Evolutionary conservation across 1,140 invertebrate genomes (phyloP).

Genomic region (Acromyrmex heyeri): DNA sequence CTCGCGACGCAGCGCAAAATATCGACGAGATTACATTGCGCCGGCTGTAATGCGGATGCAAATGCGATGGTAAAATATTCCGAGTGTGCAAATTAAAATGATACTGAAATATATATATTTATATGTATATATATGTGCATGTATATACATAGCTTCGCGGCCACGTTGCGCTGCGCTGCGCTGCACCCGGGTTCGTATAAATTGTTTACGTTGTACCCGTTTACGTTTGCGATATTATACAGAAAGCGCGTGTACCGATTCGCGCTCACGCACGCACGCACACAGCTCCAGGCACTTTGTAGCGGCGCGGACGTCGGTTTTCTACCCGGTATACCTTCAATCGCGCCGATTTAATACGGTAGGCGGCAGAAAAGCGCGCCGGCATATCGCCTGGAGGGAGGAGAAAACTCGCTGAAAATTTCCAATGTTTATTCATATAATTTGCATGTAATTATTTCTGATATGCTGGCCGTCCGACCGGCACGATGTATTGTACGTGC

Average conservation of each 20-base stretch:
- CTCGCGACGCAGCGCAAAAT: slow-evolving; percentile 82
- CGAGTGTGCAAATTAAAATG: slow-evolving; percentile 85
- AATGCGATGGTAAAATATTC: slow-evolving; percentile 86
- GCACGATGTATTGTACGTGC: slow-evolving; percentile 24
- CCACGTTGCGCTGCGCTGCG: slow-evolving; percentile 64
- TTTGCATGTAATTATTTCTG: slow-evolving; percentile 84
- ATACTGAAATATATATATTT: slow-evolving; percentile 83
- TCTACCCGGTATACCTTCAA: slow-evolving; percentile 73
- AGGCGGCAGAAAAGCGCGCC: slow-evolving; percentile 46
- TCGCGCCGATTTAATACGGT: slow-evolving; percentile 65
- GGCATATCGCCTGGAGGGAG: slow-evolving; percentile 62
- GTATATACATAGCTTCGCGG: slow-evolving; percentile 29
- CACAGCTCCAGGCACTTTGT: slow-evolving; percentile 58
- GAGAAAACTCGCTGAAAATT: slow-evolving; percentile 82
- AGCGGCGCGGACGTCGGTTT: slow-evolving; percentile 29
- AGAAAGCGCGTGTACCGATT: slow-evolving; percentile 65
- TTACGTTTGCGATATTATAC: slow-evolving; percentile 79
- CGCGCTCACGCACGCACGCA: slow-evolving; percentile 51
- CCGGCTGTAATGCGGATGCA: slow-evolving; percentile 84
- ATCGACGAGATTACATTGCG: slow-evolving; percentile 86
- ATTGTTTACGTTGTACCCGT: slow-evolving; percentile 82
- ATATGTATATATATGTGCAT: slow-evolving; percentile 16
- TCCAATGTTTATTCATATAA: slow-evolving; percentile 83
- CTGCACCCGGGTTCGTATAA: slow-evolving; percentile 74
- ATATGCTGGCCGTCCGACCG: slow-evolving; percentile 67